Percentiles rank a stretch among this genome's conserved stretches.
Conservation (phyloP, 1,140 invertebrate genomes). For the Panagrolaimus sp. region DNA sequence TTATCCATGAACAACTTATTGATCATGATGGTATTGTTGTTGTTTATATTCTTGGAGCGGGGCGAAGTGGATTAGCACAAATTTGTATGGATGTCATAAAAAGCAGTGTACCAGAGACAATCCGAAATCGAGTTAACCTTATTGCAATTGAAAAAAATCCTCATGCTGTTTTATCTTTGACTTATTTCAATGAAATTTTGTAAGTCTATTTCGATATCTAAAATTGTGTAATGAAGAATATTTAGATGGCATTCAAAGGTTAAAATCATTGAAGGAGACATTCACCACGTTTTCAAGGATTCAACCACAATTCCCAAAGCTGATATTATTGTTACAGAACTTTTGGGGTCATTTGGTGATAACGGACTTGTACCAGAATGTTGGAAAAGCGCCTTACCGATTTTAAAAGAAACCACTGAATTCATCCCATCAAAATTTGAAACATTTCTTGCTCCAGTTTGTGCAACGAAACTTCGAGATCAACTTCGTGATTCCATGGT, state of each 20-base stretch:
- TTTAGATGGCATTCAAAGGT: neutral
- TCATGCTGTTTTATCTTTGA: neutral
- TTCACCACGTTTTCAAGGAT: neutral
- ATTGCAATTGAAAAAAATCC: slow-evolving; percentile 11
- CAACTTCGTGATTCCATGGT: neutral
- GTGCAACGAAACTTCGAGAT: neutral
- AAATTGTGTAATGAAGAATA: neutral
- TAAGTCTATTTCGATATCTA: neutral
- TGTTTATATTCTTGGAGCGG: neutral
- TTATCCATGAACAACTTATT: neutral
- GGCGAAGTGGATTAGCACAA: neutral
- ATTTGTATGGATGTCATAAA: neutral
- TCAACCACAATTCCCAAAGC: slow-evolving; percentile 59
- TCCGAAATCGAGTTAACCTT: neutral
- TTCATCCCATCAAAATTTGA: neutral
- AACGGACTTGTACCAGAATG: slow-evolving; percentile 98
- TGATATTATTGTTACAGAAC: slow-evolving; percentile 90
- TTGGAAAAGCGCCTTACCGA: slow-evolving; percentile 26
- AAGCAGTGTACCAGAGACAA: neutral
- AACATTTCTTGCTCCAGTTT: neutral
- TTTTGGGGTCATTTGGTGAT: slow-evolving; percentile 93
- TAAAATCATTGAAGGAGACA: neutral
- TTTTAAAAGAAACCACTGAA: neutral
- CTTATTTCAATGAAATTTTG: neutral
- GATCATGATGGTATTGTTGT: neutral